Conservation (phyloP, 2,113 vertebrate genomes). For the Dicaeum eximium region DNA sequence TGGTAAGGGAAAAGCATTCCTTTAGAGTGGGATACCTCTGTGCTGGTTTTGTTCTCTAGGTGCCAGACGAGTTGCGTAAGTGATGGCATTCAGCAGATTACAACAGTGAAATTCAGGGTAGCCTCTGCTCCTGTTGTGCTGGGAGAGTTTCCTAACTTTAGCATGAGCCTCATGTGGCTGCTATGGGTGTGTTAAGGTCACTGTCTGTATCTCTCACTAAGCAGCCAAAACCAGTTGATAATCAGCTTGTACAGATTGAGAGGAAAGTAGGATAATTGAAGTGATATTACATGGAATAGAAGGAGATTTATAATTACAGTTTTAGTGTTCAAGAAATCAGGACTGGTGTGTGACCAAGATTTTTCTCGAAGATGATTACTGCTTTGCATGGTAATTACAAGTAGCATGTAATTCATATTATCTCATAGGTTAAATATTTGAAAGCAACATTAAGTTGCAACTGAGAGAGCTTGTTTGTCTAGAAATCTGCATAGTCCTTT, state of each 20-base stretch:
- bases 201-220: not conserved
- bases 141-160: not conserved
- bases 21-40: not conserved
- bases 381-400: not conserved
- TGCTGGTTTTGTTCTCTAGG: not conserved
- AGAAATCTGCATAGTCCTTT: not conserved
- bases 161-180: not conserved
- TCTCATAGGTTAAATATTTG: not conserved
- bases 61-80: not conserved
- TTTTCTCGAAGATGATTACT: not conserved
- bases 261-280: not conserved
- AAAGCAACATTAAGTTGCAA: not conserved
- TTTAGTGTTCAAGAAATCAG: not conserved
- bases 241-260: not conserved
- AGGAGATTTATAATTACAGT: not conserved
- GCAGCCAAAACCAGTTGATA: not conserved
- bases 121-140: not conserved
- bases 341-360: not conserved
- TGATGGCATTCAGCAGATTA: not conserved
- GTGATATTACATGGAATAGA: not conserved
- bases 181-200: not conserved
- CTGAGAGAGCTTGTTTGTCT: not conserved
- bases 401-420: not conserved
- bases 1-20: not conserved
- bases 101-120: not conserved